Conservation (phyloP, 2,797 vertebrate genomes). For the Telmatherina bonti region DNA sequence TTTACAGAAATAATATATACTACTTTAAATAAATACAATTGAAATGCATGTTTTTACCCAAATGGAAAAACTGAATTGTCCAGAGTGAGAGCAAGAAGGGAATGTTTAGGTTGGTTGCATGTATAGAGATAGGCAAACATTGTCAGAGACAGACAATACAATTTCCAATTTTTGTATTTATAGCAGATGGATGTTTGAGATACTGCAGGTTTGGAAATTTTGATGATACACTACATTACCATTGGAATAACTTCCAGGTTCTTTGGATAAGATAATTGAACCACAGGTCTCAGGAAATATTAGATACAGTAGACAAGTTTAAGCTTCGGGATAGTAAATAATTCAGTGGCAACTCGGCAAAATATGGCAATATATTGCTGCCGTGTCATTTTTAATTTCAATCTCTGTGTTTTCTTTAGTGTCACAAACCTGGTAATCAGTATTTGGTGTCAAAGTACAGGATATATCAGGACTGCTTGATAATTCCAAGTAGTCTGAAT, state of each 20-base stretch:
- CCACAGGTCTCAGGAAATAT: slow-evolving; percentile 8
- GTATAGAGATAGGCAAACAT: slow-evolving; percentile 12
- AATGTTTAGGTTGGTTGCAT: background rate
- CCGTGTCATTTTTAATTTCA: slow-evolving; percentile 3
- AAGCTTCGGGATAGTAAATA: slow-evolving; percentile 18
- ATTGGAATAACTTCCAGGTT: background rate
- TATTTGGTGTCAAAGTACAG: background rate
- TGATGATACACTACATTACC: background rate
- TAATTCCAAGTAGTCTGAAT: background rate
- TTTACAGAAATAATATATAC: slow-evolving; percentile 19
- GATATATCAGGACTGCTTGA: background rate
- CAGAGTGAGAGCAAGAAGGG: background rate
- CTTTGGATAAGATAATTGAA: slow-evolving; percentile 12
- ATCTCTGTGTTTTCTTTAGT: slow-evolving; percentile 3
- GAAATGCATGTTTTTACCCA: slow-evolving; percentile 2
- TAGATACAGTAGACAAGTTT: background rate
- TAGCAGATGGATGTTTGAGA: slow-evolving; percentile 11
- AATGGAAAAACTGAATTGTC: background rate
- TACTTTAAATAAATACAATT: slow-evolving; percentile 14
- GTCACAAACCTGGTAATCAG: background rate
- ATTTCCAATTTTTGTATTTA: slow-evolving; percentile 36
- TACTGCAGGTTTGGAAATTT: slow-evolving; percentile 17
- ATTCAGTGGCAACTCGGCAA: slow-evolving; percentile 25
- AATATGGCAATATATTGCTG: slow-evolving; percentile 29
- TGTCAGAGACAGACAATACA: slow-evolving; percentile 1